Evolutionary conservation across 2,888 invertebrate species (phyloP).

Genomic region (Parnassius orleans): DNA sequence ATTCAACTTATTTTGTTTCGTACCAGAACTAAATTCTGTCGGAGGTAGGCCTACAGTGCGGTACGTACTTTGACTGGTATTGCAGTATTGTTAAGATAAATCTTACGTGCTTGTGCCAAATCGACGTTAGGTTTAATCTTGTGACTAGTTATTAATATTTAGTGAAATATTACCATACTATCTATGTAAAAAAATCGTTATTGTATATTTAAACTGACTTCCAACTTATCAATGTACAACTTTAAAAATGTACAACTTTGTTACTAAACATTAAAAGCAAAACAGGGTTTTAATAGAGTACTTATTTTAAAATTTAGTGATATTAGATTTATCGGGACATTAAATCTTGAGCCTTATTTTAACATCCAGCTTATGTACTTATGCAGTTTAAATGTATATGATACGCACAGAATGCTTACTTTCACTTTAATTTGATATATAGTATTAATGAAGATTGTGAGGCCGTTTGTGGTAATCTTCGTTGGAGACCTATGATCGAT

Average conservation of each 20-base stretch:
- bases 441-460: no score
- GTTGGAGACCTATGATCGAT: no score
- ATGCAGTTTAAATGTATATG: no score
- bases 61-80: conserved; percentile 18
- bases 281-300: conserved; percentile 56
- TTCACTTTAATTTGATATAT: no score
- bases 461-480: no score
- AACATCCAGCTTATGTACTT: background rate
- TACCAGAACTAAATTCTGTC: no score
- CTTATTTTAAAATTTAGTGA: conserved; percentile 59
- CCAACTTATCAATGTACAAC: background rate
- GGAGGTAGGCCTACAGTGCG: background rate
- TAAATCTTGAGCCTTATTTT: background rate
- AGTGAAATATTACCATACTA: conserved; percentile 7
- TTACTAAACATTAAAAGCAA: background rate
- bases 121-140: background rate
- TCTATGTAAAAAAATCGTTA: background rate
- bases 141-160: conserved; percentile 10
- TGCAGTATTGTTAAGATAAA: conserved; percentile 25
- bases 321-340: conserved; percentile 35
- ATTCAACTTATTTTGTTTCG: no score
- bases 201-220: conserved; percentile 11
- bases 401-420: no score
- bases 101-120: conserved; percentile 23
- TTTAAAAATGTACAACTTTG: background rate